Conservation (phyloP, 2,888 invertebrate genomes). For the Prenolepis imparis region DNA sequence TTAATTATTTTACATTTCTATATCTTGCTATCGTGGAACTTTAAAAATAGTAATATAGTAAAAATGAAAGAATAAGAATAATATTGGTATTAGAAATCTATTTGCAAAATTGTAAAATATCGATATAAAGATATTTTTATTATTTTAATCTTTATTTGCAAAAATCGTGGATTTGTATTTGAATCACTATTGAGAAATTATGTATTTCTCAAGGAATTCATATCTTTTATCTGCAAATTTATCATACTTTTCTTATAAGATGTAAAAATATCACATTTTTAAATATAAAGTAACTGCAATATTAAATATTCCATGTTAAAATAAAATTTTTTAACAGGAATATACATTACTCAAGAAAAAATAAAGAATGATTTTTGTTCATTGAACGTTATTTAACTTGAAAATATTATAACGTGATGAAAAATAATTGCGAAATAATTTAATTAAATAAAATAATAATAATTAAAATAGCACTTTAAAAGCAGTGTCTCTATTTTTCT, state of each 20-base stretch:
- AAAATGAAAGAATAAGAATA: neutral
- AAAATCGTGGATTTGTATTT: neutral
- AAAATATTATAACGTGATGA: too few species aligned
- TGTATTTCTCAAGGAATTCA: neutral
- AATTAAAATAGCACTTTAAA: too few species aligned
- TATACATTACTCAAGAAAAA: conserved; percentile 5
- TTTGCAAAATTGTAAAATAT: conserved; percentile 11
- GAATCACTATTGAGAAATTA: neutral
- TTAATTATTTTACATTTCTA: conserved; percentile 10
- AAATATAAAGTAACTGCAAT: neutral
- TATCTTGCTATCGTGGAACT: neutral
- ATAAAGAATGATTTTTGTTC: neutral
- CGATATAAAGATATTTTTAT: neutral
- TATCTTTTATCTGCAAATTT: neutral
- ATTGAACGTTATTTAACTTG: too few species aligned
- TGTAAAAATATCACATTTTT: conserved; percentile 3
- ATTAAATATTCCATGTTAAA: conserved; percentile 16
- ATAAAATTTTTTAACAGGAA: conserved; percentile 9
- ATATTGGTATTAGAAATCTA: neutral
- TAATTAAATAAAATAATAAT: too few species aligned
- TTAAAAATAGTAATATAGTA: neutral
- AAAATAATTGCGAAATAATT: too few species aligned
- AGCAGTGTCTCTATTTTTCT: too few species aligned
- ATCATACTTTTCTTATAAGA: neutral
- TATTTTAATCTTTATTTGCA: neutral